Evolutionary conservation across 2,797 vertebrate genomes (phyloP).

Genomic region (Saguinus oedipus): DNA sequence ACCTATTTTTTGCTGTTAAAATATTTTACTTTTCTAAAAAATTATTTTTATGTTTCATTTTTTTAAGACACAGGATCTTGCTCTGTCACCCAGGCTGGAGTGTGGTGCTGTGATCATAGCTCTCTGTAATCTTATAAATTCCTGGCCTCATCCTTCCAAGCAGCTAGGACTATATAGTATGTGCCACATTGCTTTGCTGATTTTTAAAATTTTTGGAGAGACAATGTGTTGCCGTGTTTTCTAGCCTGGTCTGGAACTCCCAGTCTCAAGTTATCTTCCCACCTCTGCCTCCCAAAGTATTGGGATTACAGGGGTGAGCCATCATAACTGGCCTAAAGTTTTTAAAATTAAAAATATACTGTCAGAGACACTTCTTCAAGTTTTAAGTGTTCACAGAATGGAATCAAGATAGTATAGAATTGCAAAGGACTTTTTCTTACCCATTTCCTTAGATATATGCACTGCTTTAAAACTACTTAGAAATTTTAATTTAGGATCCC

Average conservation of each 20-base stretch:
- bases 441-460: neutral
- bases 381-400: neutral
- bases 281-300: neutral
- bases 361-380: neutral
- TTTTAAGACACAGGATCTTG: neutral
- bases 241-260: neutral
- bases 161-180: neutral
- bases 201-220: neutral
- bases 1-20: neutral
- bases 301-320: neutral
- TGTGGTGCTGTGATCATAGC: neutral
- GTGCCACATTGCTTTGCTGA: neutral
- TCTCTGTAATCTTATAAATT: neutral
- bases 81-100: neutral
- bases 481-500: neutral
- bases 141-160: neutral
- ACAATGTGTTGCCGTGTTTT: neutral
- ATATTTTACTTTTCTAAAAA: neutral
- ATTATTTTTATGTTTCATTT: neutral
- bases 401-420: neutral
- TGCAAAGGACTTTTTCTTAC: neutral
- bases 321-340: neutral
- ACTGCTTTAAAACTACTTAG: neutral
- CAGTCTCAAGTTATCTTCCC: neutral
- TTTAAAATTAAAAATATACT: neutral